Conservation (phyloP, 1,140 invertebrate genomes). For the Cylas formicarius region DNA sequence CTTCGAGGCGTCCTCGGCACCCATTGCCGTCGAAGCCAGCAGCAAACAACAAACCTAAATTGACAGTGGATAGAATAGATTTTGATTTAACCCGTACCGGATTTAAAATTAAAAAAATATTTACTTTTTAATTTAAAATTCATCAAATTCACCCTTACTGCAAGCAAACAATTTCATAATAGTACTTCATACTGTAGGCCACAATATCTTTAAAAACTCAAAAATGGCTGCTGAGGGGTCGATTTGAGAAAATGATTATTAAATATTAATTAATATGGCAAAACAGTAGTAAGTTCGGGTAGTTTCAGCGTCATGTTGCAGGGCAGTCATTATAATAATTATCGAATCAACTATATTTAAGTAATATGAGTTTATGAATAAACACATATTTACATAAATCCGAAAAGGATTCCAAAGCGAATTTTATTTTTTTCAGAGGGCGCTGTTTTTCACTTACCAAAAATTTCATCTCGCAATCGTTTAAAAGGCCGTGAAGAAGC, state of each 20-base stretch:
- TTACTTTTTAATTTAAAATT: slow-evolving; percentile 5
- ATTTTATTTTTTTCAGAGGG: background rate
- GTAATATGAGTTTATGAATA: background rate
- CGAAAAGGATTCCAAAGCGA: background rate
- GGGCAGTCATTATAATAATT: slow-evolving; percentile 3
- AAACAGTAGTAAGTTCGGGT: too few species aligned
- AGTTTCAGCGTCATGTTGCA: background rate
- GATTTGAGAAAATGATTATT: too few species aligned
- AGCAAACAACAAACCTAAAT: slow-evolving; percentile 29
- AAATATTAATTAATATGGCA: too few species aligned
- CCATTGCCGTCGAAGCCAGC: slow-evolving; percentile 19
- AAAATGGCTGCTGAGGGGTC: too few species aligned
- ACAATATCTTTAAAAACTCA: too few species aligned
- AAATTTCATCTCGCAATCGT: slow-evolving; percentile 26
- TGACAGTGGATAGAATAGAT: too few species aligned
- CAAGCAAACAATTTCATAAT: background rate
- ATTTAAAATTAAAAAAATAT: background rate
- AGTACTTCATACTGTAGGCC: background rate
- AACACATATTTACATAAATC: background rate
- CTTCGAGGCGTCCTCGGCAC: slow-evolving; percentile 3
- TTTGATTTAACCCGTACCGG: background rate
- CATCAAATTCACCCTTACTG: background rate
- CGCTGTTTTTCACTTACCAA: slow-evolving; percentile 23
- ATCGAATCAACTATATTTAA: background rate
- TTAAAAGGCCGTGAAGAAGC: slow-evolving; percentile 17